Evolutionary conservation across 2,888 invertebrate species (phyloP).

Genomic region (Furcula furcula): DNA sequence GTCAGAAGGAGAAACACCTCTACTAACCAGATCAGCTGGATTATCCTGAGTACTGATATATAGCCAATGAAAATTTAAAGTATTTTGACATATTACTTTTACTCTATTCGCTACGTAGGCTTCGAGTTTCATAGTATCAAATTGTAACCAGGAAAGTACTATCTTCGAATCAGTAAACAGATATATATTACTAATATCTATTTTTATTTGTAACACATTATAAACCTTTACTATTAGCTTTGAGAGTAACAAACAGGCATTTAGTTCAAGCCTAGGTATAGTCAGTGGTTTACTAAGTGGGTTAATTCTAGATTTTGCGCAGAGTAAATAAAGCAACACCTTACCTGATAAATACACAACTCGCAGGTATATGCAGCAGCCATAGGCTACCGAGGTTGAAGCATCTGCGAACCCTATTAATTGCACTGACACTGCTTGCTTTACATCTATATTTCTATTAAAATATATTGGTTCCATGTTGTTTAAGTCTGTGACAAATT

Average conservation of each 20-base stretch:
- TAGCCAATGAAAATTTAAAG: neutral
- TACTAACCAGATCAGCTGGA: neutral
- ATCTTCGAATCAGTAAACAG: neutral
- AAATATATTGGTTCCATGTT: neutral
- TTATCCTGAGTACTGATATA: neutral
- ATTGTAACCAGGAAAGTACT: neutral
- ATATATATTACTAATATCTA: neutral
- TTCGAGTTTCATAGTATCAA: neutral
- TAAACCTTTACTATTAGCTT: neutral
- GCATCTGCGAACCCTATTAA: neutral
- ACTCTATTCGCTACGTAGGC: neutral
- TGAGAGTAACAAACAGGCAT: neutral
- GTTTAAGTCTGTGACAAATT: neutral
- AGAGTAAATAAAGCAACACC: neutral
- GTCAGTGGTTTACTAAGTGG: neutral
- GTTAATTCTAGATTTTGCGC: neutral
- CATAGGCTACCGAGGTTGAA: neutral
- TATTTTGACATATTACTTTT: neutral
- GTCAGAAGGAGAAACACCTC: too few relatives aligned
- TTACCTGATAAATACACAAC: neutral
- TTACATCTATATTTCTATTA: neutral
- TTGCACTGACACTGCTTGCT: neutral
- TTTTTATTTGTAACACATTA: neutral
- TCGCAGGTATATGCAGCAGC: neutral
- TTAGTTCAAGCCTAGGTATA: neutral